phyloP scores from a whole-genome alignment of 2,888 invertebrate genomes.

The Drosophila rubida region DNA sequence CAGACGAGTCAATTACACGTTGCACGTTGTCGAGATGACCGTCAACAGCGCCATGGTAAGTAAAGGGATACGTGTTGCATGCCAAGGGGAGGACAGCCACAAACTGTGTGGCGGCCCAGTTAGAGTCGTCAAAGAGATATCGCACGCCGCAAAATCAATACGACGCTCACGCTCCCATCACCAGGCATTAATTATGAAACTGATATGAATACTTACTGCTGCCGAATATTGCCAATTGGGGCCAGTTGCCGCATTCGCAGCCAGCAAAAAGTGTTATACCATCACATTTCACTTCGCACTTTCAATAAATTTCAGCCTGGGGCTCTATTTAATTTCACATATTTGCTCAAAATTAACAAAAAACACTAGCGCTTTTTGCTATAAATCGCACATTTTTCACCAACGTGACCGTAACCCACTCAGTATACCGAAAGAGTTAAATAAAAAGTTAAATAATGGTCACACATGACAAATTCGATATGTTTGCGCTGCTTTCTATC shows the following conservation, averaged over 20 bases:
- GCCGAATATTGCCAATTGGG: not conserved
- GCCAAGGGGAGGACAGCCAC: not conserved
- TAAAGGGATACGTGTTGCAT: conserved; percentile 23
- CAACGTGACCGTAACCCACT: too few species aligned
- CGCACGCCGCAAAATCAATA: conserved; percentile 11
- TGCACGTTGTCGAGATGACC: conserved; percentile 97
- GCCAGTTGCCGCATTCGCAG: not conserved
- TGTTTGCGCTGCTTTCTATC: not conserved
- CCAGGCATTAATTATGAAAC: conserved; percentile 1
- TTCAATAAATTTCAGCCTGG: too few species aligned
- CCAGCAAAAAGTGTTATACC: not conserved
- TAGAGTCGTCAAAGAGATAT: conserved; percentile 11
- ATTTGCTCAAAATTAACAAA: too few species aligned
- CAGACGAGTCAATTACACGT: conserved; percentile 93
- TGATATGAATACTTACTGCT: not conserved
- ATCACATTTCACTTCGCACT: too few species aligned
- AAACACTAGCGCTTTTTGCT: too few species aligned
- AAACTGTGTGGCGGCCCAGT: conserved; percentile 8
- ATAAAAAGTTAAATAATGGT: too few species aligned
- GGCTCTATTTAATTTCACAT: not conserved
- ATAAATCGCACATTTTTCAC: too few species aligned
- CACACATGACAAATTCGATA: too few species aligned
- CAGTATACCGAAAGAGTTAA: too few species aligned
- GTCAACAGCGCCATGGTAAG: conserved; percentile 83
- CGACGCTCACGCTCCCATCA: not conserved